Percentiles rank a stretch among this genome's conserved stretches.
These are phyloP conservation scores for Rhadina sibilatrix DNA, from an alignment of 2,113 vertebrate species.

Conservation along the genomic window DNA sequence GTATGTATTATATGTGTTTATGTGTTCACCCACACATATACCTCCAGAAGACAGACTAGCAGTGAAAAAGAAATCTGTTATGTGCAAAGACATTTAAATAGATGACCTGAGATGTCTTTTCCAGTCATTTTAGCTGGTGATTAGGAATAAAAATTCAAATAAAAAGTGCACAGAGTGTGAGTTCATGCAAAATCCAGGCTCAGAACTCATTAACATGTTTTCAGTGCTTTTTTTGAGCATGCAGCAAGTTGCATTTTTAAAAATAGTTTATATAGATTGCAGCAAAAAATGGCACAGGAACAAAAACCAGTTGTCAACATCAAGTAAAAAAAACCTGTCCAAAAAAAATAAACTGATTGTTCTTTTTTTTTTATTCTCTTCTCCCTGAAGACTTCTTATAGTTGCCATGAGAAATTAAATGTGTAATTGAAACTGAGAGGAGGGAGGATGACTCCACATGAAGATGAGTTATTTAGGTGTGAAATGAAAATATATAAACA, in stretches of 20 bases:
- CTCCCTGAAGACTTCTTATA: not conserved
- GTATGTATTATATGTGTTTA: not conserved
- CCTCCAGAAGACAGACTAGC: not conserved
- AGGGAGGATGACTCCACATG: not conserved
- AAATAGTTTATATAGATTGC: not conserved
- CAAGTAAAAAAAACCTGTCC: not conserved
- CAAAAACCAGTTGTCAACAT: not conserved
- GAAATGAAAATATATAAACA: not conserved
- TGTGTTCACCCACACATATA: not conserved
- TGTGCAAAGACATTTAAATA: not conserved
- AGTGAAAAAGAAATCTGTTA: not conserved
- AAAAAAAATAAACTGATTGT: not conserved
- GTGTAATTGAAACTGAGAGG: not conserved
- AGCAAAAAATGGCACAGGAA: not conserved
- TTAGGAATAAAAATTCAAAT: not conserved
- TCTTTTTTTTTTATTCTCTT: too few relatives aligned
- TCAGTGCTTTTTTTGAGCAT: not conserved
- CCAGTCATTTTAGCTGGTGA: not conserved
- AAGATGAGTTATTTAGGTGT: not conserved
- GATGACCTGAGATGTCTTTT: not conserved
- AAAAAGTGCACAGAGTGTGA: not conserved
- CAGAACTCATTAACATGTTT: slow-evolving; percentile 11
- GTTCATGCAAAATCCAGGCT: slow-evolving; percentile 15
- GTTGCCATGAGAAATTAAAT: not conserved
- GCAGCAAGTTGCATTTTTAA: not conserved